Base-by-base conservation (phyloP, 2,888 invertebrate genomes). In the Cryptops parisi region DNA sequence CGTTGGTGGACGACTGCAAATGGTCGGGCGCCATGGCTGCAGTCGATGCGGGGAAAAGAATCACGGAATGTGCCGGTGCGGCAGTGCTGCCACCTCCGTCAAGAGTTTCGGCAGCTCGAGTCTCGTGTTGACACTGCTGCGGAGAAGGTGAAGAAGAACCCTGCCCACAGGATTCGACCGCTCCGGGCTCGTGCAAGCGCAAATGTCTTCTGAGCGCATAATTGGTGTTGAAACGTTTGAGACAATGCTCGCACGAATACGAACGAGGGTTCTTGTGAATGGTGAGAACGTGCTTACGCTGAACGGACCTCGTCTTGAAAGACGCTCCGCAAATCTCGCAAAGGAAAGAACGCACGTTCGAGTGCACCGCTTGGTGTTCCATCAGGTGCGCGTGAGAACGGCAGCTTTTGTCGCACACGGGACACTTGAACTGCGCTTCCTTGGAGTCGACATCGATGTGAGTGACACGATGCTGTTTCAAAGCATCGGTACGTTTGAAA, bases 291-390 rank as follows among this genome's bases (percentile, higher is more conserved):
- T 71, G 71, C 54, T 68, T 68, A 25, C 67, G 61, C 58, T 71
- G 70, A 1, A 68, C 68, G 0, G 67, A 65, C 19, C 65, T 62
- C 0, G 70, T 70, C 59, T 63, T 74, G 70, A 69, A 67, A 66
- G 73, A 55, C 62, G 73, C 70, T n/a, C 74, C 74, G 59, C 75
- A 75, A 9, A 70, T 65, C 55, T 74, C 72, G 58, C 74, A 75
- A 33, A 74, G 68, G 58, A 70, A 73, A 0, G 71, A 66, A 6
- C 74, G 64, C 2, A 68, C 62, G 26, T 68, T 72, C 0, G 73
- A 65, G 59, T 71, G 71, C 19, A 67, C 67, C 1, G 67, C 63
- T 60, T 64, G 59, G 55, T 68, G 68, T 48, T 68, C 67, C 2
- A 59, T 61, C 24, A 68, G 57, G 54, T 69, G 68, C 2, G 67